phyloP scores from a whole-genome alignment of 2,113 vertebrate genomes.

The Egretta garzetta region DNA sequence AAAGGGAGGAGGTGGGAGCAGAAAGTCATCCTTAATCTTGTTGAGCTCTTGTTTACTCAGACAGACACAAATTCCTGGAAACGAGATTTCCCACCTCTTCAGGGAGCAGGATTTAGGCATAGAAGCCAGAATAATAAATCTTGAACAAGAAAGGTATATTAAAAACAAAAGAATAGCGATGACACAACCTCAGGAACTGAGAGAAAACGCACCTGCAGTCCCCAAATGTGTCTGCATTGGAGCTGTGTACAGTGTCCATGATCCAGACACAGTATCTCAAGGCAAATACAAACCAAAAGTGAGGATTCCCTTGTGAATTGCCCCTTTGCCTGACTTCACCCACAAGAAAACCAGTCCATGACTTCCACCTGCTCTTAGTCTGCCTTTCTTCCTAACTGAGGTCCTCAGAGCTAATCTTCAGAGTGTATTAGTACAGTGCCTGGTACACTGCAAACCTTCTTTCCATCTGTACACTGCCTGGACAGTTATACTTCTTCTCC shows the following conservation, averaged over 20 bases:
- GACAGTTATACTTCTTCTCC: background rate
- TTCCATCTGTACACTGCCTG: background rate
- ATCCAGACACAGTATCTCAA: background rate
- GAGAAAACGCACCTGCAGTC: background rate
- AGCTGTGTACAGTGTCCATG: background rate
- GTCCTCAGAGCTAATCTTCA: background rate
- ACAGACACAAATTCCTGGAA: background rate
- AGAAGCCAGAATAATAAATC: background rate
- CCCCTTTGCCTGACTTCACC: background rate
- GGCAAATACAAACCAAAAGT: background rate
- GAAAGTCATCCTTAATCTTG: background rate
- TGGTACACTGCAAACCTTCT: background rate
- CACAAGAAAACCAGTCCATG: background rate
- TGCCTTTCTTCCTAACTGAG: background rate
- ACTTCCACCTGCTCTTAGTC: background rate
- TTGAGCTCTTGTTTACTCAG: background rate
- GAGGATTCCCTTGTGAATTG: background rate
- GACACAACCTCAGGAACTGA: background rate
- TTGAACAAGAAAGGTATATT: background rate
- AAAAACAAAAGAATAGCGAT: background rate
- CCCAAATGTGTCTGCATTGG: background rate
- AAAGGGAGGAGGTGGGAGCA: background rate
- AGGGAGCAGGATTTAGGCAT: background rate
- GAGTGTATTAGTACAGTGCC: background rate
- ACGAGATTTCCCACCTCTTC: slow-evolving; percentile 1